phyloP scores from a whole-genome alignment of 2,113 vertebrate species.

The Perca schrenkii region DNA sequence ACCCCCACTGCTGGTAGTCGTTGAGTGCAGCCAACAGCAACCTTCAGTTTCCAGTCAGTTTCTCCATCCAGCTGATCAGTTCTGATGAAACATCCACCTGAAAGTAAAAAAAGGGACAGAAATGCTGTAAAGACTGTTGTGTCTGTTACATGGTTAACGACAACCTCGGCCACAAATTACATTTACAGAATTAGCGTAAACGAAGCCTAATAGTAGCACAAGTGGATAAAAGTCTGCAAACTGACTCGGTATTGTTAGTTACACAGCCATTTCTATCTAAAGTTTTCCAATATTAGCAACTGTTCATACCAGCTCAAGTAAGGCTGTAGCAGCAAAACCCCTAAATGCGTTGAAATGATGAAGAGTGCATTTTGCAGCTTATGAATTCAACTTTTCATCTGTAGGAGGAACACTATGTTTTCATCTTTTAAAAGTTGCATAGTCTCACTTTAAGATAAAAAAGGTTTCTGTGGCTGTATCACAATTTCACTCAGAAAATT shows the following conservation, averaged over 20 bases:
- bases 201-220: not conserved
- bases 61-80: constrained; percentile 98
- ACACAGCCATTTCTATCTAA: not conserved
- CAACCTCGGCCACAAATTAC: not conserved
- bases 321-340: not conserved
- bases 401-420: not conserved
- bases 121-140: not conserved
- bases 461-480: not conserved
- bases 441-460: not conserved
- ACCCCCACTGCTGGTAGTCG: constrained; percentile 94
- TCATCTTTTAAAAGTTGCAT: not conserved
- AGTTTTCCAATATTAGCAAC: no score
- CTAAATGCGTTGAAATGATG: no score
- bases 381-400: not conserved
- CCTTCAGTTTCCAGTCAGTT: constrained; percentile 98
- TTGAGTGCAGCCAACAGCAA: constrained; percentile 95
- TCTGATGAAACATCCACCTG: constrained; percentile 95
- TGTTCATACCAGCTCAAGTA: not conserved
- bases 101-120: constrained; percentile 28
- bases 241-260: not conserved
- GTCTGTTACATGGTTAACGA: not conserved
- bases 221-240: not conserved
- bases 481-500: not conserved
- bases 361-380: not conserved
- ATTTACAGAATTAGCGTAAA: not conserved